Evolutionary conservation across 2,113 vertebrate species (phyloP).

Genomic region (Anarrhichthys ocellatus): DNA sequence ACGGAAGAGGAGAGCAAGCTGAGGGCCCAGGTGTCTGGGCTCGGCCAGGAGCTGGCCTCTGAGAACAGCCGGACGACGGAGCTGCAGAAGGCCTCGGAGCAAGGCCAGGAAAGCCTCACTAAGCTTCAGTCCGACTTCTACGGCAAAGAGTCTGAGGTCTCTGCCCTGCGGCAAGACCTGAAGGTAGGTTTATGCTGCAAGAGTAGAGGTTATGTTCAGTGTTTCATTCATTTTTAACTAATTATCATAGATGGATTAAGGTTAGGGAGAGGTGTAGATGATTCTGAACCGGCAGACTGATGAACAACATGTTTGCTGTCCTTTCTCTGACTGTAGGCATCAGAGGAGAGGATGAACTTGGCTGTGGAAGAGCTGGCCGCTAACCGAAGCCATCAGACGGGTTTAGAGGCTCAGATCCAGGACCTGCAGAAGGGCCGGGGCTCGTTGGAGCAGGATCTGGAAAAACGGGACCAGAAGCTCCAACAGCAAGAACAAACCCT

Average conservation of each 20-base stretch:
- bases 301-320: neutral
- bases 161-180: constrained; percentile 93
- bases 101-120: constrained; percentile 82
- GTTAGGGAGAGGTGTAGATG: neutral
- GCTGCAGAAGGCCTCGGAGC: constrained; percentile 84
- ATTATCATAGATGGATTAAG: neutral
- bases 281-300: neutral
- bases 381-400: constrained; percentile 88
- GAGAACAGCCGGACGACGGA: constrained; percentile 84
- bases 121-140: constrained; percentile 92
- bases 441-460: constrained; percentile 85
- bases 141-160: constrained; percentile 95
- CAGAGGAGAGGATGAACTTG: constrained; percentile 90
- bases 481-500: constrained; percentile 85
- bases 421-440: constrained; percentile 84
- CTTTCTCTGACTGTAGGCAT: constrained; percentile 76
- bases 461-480: constrained; percentile 85
- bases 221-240: neutral
- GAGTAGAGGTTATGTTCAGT: neutral
- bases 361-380: constrained; percentile 93
- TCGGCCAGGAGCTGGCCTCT: constrained; percentile 84
- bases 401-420: constrained; percentile 87
- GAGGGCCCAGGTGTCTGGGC: constrained; percentile 82
- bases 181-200: constrained; percentile 82
- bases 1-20: constrained; percentile 88